Conservation (phyloP, 2,888 invertebrate genomes). For the Torymus aiolomorphi region DNA sequence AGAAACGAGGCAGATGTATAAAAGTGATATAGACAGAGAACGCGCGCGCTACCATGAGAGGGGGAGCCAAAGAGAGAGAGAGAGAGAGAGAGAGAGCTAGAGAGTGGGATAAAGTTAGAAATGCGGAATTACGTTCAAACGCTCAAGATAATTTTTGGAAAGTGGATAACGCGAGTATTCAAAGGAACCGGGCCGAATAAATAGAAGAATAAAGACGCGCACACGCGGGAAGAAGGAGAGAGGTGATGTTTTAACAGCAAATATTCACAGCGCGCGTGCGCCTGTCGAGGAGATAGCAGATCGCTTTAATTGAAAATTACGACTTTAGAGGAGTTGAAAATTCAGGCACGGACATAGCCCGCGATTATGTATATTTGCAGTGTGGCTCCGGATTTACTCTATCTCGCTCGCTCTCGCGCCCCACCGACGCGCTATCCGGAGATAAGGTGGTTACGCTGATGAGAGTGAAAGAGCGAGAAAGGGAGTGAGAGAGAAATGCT, state of each 20-base stretch:
- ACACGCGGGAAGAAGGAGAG: neutral
- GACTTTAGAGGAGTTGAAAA: neutral
- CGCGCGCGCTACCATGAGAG: neutral
- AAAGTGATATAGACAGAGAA: conserved; percentile 9
- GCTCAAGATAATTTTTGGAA: conserved; percentile 34
- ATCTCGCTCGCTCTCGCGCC: no score
- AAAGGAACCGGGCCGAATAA: no score
- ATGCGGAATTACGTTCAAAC: conserved; percentile 22
- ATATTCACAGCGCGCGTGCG: neutral
- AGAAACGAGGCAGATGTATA: conserved; percentile 4
- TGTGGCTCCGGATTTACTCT: neutral
- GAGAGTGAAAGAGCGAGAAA: no score
- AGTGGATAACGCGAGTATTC: conserved; percentile 20
- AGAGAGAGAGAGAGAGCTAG: neutral
- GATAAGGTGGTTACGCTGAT: no score
- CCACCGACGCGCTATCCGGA: no score
- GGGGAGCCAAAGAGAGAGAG: neutral
- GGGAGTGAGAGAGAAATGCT: no score
- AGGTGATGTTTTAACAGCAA: conserved; percentile 7
- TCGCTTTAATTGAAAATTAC: conserved; percentile 46
- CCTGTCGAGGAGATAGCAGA: neutral
- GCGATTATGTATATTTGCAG: conserved; percentile 27
- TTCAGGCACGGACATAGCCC: neutral
- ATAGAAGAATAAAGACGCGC: no score
- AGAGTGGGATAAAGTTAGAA: neutral